phyloP scores from a whole-genome alignment of 2,113 vertebrate genomes.

The Rhabdomys dilectus region DNA sequence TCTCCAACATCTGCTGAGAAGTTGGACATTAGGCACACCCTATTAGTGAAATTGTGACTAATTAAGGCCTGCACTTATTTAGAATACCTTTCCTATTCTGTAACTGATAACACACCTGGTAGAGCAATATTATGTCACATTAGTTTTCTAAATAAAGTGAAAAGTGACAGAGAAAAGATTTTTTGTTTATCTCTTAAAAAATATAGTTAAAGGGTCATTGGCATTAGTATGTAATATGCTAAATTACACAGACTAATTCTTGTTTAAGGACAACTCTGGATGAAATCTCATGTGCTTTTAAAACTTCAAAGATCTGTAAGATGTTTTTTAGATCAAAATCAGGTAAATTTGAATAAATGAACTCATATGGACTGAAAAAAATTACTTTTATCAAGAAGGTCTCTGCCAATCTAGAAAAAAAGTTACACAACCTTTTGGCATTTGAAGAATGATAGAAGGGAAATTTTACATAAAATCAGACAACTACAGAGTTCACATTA shows the following conservation, averaged over 20 bases:
- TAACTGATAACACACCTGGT: slow-evolving; percentile 82
- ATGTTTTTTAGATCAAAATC: background rate
- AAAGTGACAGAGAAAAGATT: slow-evolving; percentile 75
- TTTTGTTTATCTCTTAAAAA: slow-evolving; percentile 72
- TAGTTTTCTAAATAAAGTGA: slow-evolving; percentile 82
- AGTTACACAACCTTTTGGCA: background rate
- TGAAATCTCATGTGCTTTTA: background rate
- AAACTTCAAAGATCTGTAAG: background rate
- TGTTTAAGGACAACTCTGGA: slow-evolving; percentile 21
- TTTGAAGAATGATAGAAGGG: background rate
- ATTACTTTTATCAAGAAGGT: background rate
- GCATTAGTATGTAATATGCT: background rate
- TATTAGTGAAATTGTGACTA: slow-evolving; percentile 84
- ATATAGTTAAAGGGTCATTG: slow-evolving; percentile 53
- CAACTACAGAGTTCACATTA: background rate
- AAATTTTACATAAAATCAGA: background rate
- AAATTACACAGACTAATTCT: background rate
- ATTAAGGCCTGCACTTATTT: slow-evolving; percentile 85
- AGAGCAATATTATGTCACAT: slow-evolving; percentile 84
- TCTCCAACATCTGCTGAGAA: slow-evolving; percentile 85
- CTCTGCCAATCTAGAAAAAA: background rate
- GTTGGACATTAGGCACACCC: slow-evolving; percentile 83
- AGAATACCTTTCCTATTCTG: slow-evolving; percentile 83
- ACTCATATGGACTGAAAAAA: background rate
- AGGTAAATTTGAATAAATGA: background rate